A percentile compares a stretch with the other conserved stretches of the same genome.
phyloP scores from a whole-genome alignment of 2,797 vertebrate genomes.

The Eptatretus atami region DNA sequence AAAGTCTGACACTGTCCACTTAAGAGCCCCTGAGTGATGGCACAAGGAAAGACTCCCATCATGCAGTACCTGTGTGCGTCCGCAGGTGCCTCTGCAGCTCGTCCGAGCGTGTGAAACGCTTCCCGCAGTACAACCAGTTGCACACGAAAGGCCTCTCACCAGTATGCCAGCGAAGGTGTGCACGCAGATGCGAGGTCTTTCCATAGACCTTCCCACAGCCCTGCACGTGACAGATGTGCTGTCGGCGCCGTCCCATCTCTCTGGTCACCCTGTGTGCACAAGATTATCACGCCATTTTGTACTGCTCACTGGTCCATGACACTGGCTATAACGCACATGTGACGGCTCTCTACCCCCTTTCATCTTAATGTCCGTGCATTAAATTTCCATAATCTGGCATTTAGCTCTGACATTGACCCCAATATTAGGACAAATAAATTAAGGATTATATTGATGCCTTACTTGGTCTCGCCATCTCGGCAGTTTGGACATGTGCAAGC shows the following conservation, averaged over 20 bases:
- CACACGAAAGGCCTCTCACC: constrained; percentile 92
- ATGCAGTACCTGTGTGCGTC: constrained; percentile 63
- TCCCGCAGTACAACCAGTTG: constrained; percentile 96
- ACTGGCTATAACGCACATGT: no score
- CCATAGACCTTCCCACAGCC: constrained; percentile 95
- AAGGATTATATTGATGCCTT: constrained; percentile 11
- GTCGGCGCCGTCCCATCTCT: constrained; percentile 68
- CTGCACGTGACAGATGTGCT: constrained; percentile 88
- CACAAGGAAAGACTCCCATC: no score
- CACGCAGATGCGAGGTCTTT: constrained; percentile 86
- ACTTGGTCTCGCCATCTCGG: constrained; percentile 94
- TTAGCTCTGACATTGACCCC: no score
- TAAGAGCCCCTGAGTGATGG: no score
- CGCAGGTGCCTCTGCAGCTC: constrained; percentile 89
- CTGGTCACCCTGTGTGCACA: background rate
- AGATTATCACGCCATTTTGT: no score
- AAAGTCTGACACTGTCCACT: no score
- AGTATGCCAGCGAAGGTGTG: constrained; percentile 95
- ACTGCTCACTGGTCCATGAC: no score
- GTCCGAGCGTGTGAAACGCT: constrained; percentile 90
- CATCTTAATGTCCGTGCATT: no score
- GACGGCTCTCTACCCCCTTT: no score
- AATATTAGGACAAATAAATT: no score
- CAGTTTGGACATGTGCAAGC: constrained; percentile 97
- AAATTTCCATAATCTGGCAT: no score